phyloP scores from a whole-genome alignment of 2,113 vertebrate genomes.

The Hypanus sabinus region DNA sequence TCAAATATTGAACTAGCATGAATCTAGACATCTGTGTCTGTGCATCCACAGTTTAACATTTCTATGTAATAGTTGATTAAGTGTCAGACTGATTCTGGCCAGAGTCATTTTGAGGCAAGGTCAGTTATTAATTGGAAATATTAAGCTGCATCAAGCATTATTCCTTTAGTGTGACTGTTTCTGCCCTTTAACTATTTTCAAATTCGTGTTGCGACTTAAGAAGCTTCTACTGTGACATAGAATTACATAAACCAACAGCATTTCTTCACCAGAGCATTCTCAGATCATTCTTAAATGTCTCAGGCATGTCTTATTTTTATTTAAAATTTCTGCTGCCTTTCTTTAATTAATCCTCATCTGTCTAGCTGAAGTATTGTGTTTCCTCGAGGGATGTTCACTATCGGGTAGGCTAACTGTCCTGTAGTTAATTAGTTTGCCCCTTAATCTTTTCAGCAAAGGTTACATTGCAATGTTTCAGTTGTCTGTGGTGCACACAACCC shows the following conservation, averaged over 20 bases:
- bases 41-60: background rate
- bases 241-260: background rate
- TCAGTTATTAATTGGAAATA: no score
- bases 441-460: background rate
- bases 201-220: background rate
- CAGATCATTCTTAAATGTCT: background rate
- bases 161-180: background rate
- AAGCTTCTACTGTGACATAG: no score
- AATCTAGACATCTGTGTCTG: background rate
- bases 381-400: background rate
- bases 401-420: background rate
- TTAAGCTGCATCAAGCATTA: no score
- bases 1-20: background rate
- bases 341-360: constrained; percentile 8
- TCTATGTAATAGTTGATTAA: background rate
- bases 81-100: background rate
- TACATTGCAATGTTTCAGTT: background rate
- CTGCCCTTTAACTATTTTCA: background rate
- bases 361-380: background rate
- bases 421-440: background rate
- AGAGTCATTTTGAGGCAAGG: no score
- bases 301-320: background rate
- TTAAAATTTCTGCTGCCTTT: background rate
- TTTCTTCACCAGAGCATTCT: no score
- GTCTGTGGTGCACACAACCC: no score